Conservation (phyloP, 2,888 invertebrate genomes). For the Diploptera punctata region DNA sequence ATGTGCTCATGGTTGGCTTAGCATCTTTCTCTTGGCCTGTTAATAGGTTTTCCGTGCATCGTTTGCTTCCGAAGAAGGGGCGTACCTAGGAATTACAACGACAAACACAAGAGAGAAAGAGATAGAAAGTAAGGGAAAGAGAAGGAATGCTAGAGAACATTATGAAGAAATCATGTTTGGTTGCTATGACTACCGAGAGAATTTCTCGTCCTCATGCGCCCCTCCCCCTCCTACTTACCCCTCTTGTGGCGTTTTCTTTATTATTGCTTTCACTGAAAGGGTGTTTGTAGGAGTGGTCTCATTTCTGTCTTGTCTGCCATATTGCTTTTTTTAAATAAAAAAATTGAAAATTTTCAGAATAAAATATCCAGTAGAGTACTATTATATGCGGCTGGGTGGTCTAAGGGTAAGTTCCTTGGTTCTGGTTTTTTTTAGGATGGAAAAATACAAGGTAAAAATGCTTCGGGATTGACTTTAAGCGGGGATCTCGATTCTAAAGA, state of each 20-base stretch:
- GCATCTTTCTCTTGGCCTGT: slow-evolving; percentile 22
- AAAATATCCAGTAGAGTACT: too few relatives aligned
- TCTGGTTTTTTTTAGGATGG: too few relatives aligned
- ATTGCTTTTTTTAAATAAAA: slow-evolving; percentile 22
- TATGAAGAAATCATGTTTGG: slow-evolving; percentile 41
- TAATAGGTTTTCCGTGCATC: slow-evolving; percentile 36
- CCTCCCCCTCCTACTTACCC: slow-evolving; percentile 21
- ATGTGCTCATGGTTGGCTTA: slow-evolving; percentile 33
- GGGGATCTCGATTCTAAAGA: too few relatives aligned
- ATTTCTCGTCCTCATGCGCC: too few relatives aligned
- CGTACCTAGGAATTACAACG: slow-evolving; percentile 7
- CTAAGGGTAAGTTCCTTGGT: too few relatives aligned
- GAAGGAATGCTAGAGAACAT: slow-evolving; percentile 26
- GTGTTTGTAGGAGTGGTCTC: slow-evolving; percentile 35
- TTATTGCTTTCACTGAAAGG: slow-evolving; percentile 38
- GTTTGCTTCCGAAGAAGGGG: slow-evolving; percentile 15
- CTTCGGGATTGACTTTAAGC: too few relatives aligned
- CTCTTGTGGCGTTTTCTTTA: slow-evolving; percentile 35
- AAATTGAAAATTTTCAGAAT: neutral
- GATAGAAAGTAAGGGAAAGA: slow-evolving; percentile 19
- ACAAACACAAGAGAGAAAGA: slow-evolving; percentile 15
- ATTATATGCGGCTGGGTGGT: too few relatives aligned
- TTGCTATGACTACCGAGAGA: slow-evolving; percentile 33
- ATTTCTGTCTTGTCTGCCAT: slow-evolving; percentile 32
- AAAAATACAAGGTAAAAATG: too few relatives aligned